These are phyloP conservation scores for Scrobipalpa atriplicella DNA, from an alignment of 2,888 invertebrate species.

Conservation along the genomic window DNA sequence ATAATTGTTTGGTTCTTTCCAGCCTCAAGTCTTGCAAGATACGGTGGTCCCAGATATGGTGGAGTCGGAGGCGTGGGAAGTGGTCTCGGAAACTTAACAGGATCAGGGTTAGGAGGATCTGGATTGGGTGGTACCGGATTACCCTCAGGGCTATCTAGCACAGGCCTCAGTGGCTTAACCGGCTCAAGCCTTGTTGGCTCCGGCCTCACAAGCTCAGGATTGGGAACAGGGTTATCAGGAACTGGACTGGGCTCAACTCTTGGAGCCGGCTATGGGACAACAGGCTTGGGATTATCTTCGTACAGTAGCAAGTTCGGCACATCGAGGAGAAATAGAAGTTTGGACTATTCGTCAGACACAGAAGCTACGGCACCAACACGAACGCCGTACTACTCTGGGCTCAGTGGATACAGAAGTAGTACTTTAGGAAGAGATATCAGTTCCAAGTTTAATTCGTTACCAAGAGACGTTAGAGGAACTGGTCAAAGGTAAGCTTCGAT, in stretches of 20 bases:
- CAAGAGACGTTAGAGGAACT: slow-evolving; percentile 85
- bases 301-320: slow-evolving; percentile 83
- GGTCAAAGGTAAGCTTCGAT: slow-evolving; percentile 74
- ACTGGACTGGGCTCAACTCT: slow-evolving; percentile 68
- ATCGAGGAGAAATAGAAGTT: slow-evolving; percentile 88
- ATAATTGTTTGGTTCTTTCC: slow-evolving; percentile 36
- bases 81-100: slow-evolving; percentile 57
- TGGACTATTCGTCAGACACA: slow-evolving; percentile 97
- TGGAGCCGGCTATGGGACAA: slow-evolving; percentile 69
- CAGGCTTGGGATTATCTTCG: slow-evolving; percentile 69
- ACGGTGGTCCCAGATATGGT: slow-evolving; percentile 85
- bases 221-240: slow-evolving; percentile 67
- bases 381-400: slow-evolving; percentile 87
- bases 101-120: slow-evolving; percentile 47
- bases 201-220: slow-evolving; percentile 66
- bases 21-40: slow-evolving; percentile 83
- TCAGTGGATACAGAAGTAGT: slow-evolving; percentile 76
- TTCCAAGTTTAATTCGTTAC: slow-evolving; percentile 89
- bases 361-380: slow-evolving; percentile 94
- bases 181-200: slow-evolving; percentile 73
- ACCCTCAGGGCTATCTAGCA: slow-evolving; percentile 71
- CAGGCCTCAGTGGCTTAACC: slow-evolving; percentile 73
- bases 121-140: slow-evolving; percentile 62
- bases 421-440: slow-evolving; percentile 83
- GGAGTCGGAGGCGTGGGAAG: slow-evolving; percentile 57